These are phyloP conservation scores for Arctocebus calabarensis DNA, from an alignment of 2,797 vertebrate genomes.

Conservation along the genomic window DNA sequence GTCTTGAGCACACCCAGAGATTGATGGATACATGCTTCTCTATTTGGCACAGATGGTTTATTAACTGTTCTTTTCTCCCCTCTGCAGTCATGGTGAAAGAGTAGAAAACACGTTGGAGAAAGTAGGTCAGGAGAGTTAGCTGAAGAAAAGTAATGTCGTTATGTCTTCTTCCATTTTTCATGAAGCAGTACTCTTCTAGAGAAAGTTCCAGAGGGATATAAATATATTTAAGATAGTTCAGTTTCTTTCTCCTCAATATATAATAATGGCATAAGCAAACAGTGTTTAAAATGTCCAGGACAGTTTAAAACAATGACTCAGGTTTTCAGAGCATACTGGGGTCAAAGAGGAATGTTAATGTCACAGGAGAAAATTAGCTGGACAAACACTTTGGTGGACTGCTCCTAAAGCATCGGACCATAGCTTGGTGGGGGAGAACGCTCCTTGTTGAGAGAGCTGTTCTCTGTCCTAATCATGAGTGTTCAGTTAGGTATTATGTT, in stretches of 20 bases:
- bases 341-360: background rate
- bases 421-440: background rate
- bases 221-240: conserved; percentile 45
- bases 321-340: background rate
- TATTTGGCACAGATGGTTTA: background rate
- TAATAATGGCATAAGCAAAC: conserved; percentile 34
- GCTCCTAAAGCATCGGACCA: background rate
- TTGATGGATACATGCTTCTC: background rate
- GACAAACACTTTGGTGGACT: background rate
- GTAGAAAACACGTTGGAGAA: conserved; percentile 64
- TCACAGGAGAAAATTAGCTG: background rate
- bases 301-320: background rate
- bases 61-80: background rate
- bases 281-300: conserved; percentile 19
- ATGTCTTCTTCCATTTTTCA: conserved; percentile 52
- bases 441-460: background rate
- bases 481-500: background rate
- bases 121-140: conserved; percentile 60
- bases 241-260: background rate
- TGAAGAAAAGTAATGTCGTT: conserved; percentile 22
- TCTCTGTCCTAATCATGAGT: background rate
- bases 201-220: conserved; percentile 36
- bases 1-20: background rate
- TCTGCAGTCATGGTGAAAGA: background rate
- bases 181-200: conserved; percentile 14